Evolutionary conservation across 2,113 vertebrate genomes (phyloP).

Genomic region (Microcebus jonahi): DNA sequence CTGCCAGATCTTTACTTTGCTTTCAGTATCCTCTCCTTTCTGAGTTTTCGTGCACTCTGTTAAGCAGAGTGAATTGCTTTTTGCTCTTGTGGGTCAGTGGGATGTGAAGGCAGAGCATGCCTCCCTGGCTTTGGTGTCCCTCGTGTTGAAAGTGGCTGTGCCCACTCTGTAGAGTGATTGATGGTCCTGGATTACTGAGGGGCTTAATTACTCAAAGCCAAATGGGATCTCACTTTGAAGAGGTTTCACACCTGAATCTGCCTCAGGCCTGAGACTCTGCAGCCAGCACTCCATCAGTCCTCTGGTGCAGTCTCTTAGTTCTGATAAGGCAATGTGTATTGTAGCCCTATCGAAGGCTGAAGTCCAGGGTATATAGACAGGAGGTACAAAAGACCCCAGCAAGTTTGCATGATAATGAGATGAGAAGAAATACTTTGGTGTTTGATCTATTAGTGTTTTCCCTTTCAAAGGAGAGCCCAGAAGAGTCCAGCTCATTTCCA

Average conservation of each 20-base stretch:
- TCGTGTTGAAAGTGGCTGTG: accelerated
- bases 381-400: background rate
- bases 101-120: background rate
- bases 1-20: background rate
- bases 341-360: background rate
- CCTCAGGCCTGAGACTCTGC: background rate
- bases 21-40: background rate
- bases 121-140: background rate
- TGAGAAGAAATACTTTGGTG: background rate
- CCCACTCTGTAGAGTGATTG: background rate
- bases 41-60: background rate
- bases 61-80: background rate
- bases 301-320: background rate
- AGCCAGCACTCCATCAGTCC: background rate
- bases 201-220: background rate
- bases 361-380: background rate
- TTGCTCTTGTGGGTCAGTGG: background rate
- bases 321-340: background rate
- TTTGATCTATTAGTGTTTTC: conserved; percentile 34
- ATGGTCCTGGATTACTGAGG: background rate
- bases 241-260: background rate
- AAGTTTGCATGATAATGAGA: background rate
- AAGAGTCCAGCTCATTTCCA: background rate
- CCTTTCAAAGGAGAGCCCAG: background rate
- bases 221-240: background rate